Percentiles rank a stretch among this genome's conserved stretches.
phyloP scores from a whole-genome alignment of 2,888 invertebrate genomes.

The Orthosia gothica region DNA sequence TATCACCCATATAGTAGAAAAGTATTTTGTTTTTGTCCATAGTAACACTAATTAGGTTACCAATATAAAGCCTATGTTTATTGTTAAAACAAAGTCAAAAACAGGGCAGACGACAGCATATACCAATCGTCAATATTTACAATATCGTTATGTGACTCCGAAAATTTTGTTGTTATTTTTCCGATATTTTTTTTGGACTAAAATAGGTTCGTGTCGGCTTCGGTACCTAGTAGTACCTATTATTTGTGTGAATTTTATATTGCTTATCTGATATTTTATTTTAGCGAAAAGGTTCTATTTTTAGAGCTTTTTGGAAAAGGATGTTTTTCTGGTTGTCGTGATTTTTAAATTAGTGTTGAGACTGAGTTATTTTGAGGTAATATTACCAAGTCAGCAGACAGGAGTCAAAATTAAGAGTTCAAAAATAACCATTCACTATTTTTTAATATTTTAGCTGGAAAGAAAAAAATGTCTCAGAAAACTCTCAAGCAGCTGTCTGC shows the following conservation, averaged over 20 bases:
- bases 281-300: neutral
- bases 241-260: constrained; percentile 26
- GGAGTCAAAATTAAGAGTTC: too few relatives aligned
- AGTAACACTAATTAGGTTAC: neutral
- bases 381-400: neutral
- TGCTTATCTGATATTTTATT: constrained; percentile 26
- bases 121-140: constrained; percentile 27
- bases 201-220: constrained; percentile 35
- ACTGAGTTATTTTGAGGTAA: neutral
- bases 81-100: constrained; percentile 9
- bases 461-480: too few relatives aligned
- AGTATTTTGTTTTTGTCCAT: neutral
- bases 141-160: constrained; percentile 21
- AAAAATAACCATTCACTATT: too few relatives aligned
- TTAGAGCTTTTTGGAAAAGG: neutral
- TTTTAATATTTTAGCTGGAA: too few relatives aligned
- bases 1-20: too few relatives aligned
- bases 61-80: neutral
- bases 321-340: neutral
- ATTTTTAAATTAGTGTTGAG: neutral
- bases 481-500: neutral
- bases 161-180: constrained; percentile 31
- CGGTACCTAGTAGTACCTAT: constrained; percentile 18
- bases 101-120: neutral
- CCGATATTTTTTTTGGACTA: constrained; percentile 27